Conservation (phyloP, 2,113 vertebrate genomes). For the Kryptolebias marmoratus region DNA sequence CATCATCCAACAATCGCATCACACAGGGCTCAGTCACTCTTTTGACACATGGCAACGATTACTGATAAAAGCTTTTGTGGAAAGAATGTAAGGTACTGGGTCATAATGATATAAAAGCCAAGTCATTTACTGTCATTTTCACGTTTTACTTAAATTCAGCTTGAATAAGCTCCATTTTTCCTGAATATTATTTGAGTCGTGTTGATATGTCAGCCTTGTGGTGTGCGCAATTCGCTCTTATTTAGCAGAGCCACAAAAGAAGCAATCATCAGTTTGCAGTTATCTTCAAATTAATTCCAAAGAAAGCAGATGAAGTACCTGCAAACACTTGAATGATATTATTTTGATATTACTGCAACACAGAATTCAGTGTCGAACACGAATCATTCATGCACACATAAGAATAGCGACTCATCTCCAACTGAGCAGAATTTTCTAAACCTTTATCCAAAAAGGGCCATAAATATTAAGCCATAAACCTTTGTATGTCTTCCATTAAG, state of each 20-base stretch:
- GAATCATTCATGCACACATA: background rate
- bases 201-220: background rate
- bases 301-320: background rate
- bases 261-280: background rate
- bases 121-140: constrained; percentile 25
- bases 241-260: background rate
- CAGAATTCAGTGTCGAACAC: background rate
- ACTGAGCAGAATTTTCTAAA: background rate
- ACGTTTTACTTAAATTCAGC: constrained; percentile 13
- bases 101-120: constrained; percentile 10
- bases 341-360: background rate
- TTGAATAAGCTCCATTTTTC: constrained; percentile 20
- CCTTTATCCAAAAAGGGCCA: no score
- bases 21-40: constrained; percentile 44
- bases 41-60: constrained; percentile 50
- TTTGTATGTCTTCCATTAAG: background rate
- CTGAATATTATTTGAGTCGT: constrained; percentile 14
- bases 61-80: constrained; percentile 29
- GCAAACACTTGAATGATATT: constrained; percentile 1
- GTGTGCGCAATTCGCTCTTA: background rate
- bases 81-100: constrained; percentile 6
- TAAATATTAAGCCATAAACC: background rate
- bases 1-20: constrained; percentile 31
- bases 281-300: background rate
- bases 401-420: background rate